Base-by-base conservation (phyloP, 2,888 invertebrate genomes). In the Agonum fuliginosum region DNA sequence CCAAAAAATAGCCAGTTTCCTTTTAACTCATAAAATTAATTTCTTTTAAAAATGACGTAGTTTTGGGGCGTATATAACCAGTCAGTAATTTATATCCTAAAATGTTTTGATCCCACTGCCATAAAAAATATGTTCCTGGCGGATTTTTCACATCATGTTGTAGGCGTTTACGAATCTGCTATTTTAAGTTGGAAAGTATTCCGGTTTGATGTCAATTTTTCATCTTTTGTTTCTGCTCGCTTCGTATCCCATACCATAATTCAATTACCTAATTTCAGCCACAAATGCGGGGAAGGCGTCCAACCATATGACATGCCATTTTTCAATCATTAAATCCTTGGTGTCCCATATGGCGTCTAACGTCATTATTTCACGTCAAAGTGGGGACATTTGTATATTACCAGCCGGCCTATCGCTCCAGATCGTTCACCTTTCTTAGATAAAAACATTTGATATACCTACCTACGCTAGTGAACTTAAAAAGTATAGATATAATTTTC, bases 271-370 rank as follows among this genome's bases (percentile, higher is more conserved):
- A 69, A 77, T 24, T 58, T 43, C 43, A 41, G n/a, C 65, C 62
- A 62, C 74, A 74, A 62, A 62, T 65, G 48, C 17, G 24, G 43
- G 20, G 70, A 27, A 69, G 77, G 77, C 69, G 70, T 69, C 27
- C 77, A 41, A 70, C 70, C 77, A 77, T 70, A 69, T 70, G 70
- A 77, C 70, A 70, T 70, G 43, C 43, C 58, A 77, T 77, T 77
- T 77, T 77, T 77, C 77, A 77, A 77, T 77, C 77, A 77, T 77
- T 77, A 77, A 70, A 70, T 37, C 30, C 58, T 46, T 12, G 20
- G 58, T 14, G 48, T 65, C 75, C 76, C 77, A 77, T 77, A 77
- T 77, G 77, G 77, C 77, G 77, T 77, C 27, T 46, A 27, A 54
- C 37, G 70, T 77, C 70, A 70, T 77, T 70, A 77, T 77, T 77